Evolutionary conservation across 2,797 vertebrate genomes (phyloP).

Genomic region (Halcyon leucocephala): DNA sequence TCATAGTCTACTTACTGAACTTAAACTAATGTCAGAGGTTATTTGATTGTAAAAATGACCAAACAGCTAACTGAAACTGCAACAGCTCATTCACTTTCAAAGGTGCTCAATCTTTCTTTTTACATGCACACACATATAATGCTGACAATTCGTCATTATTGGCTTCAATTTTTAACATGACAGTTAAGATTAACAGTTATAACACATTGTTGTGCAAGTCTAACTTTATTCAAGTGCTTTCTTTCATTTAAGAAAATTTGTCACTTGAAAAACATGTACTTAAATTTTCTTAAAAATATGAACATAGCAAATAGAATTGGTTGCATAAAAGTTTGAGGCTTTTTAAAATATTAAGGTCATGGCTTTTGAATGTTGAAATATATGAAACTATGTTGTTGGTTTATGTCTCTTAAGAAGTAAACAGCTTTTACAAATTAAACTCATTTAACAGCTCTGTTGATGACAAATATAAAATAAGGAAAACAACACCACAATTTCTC

Average conservation of each 20-base stretch:
- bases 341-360: background rate
- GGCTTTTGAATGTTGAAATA: background rate
- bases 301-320: background rate
- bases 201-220: background rate
- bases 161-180: background rate
- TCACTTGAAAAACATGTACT: background rate
- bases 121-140: background rate
- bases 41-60: background rate
- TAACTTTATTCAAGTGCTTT: background rate
- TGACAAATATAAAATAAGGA: background rate
- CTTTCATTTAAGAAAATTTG: background rate
- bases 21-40: background rate
- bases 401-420: background rate
- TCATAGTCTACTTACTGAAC: background rate
- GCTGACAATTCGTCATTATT: background rate
- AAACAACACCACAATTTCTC: background rate
- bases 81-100: background rate
- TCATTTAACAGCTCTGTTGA: background rate
- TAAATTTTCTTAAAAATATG: slow-evolving; percentile 1
- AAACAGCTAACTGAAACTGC: background rate
- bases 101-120: background rate
- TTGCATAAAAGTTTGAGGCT: background rate
- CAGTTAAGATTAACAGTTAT: background rate
- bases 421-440: background rate
- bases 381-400: background rate